These are phyloP conservation scores for Metaphire vulgaris DNA, from an alignment of 1,140 invertebrate species.

Conservation along the genomic window DNA sequence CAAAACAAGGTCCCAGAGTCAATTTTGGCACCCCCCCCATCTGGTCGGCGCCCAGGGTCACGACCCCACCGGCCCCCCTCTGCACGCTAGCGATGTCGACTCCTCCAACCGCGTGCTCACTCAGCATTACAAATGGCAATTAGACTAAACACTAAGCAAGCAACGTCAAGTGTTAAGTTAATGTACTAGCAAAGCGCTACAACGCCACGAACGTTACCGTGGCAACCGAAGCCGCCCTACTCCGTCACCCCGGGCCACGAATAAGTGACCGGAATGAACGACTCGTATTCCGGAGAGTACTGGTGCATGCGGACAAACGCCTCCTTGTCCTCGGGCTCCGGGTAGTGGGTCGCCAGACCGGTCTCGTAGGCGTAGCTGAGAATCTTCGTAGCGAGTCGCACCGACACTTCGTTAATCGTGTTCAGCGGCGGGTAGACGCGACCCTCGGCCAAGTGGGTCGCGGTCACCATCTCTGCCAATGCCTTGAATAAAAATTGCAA, in stretches of 20 bases:
- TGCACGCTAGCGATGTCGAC: no score
- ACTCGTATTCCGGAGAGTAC: conserved; percentile 57
- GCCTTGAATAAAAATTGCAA: conserved; percentile 54
- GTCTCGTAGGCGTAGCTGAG: conserved; percentile 77
- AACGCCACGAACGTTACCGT: no score
- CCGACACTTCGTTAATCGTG: conserved; percentile 79
- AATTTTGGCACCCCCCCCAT: no score
- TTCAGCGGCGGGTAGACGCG: conserved; percentile 87
- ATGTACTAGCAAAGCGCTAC: no score
- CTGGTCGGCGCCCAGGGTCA: no score
- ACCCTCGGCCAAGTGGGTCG: conserved; percentile 74
- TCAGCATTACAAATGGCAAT: no score
- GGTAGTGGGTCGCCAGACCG: conserved; percentile 52
- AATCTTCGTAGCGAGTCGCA: conserved; percentile 75
- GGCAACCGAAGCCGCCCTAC: no score
- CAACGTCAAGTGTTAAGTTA: no score
- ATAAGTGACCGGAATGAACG: conserved; percentile 53
- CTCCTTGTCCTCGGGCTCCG: conserved; percentile 56
- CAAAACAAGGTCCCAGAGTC: no score
- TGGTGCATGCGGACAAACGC: conserved; percentile 52
- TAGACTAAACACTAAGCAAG: no score
- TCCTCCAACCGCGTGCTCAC: no score
- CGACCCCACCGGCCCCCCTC: no score
- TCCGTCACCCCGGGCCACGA: conserved; percentile 49
- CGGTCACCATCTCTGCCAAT: conserved; percentile 73